Conservation (phyloP, 2,888 invertebrate species). For the Unio pictorum region DNA sequence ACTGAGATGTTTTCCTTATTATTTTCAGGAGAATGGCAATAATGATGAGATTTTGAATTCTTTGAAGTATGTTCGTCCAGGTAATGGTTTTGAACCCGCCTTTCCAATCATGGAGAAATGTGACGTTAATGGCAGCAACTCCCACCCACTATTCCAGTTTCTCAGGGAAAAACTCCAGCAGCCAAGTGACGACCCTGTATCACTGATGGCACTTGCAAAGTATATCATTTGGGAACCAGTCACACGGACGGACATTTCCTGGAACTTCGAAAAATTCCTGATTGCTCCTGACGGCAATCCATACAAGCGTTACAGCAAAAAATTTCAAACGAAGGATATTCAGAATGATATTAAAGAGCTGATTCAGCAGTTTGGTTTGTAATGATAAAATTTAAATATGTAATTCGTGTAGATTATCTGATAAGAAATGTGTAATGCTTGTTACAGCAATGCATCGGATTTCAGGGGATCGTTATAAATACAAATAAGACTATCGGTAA, state of each 20-base stretch:
- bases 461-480: too few relatives aligned
- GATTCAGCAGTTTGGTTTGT: slow-evolving; percentile 10
- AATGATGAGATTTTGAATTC: slow-evolving; percentile 63
- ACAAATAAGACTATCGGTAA: too few relatives aligned
- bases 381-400: too few relatives aligned
- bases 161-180: slow-evolving; percentile 57
- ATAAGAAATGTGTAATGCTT: too few relatives aligned
- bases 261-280: slow-evolving; percentile 72
- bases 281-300: slow-evolving; percentile 65
- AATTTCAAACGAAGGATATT: slow-evolving; percentile 50
- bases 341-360: slow-evolving; percentile 49
- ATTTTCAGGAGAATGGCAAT: slow-evolving; percentile 45
- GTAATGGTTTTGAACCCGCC: slow-evolving; percentile 65
- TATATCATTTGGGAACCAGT: slow-evolving; percentile 67
- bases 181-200: slow-evolving; percentile 58
- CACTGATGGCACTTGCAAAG: slow-evolving; percentile 56
- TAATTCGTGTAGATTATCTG: too few relatives aligned
- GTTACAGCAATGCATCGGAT: too few relatives aligned
- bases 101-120: slow-evolving; percentile 66
- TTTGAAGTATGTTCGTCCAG: slow-evolving; percentile 68
- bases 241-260: slow-evolving; percentile 63
- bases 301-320: slow-evolving; percentile 60
- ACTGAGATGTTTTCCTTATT: not conserved
- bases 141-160: slow-evolving; percentile 66
- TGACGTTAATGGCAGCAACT: slow-evolving; percentile 67